Evolutionary conservation across 2,888 invertebrate genomes (phyloP).

Genomic region (Nomada ferruginata): DNA sequence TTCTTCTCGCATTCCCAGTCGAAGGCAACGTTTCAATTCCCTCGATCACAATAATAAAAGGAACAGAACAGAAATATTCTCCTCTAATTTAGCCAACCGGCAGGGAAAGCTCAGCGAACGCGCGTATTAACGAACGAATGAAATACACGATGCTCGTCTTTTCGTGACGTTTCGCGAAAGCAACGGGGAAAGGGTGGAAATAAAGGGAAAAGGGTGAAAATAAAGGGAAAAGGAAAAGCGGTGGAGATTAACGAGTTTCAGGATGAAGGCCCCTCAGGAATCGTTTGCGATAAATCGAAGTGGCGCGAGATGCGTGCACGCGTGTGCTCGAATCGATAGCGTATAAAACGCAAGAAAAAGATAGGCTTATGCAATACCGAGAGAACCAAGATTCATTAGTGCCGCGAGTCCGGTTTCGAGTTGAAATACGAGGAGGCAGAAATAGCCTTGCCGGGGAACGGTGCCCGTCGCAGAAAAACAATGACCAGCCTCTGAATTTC

Average conservation of each 20-base stretch:
- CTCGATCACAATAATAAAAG: not conserved
- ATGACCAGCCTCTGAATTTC: slow-evolving; percentile 52
- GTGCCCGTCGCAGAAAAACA: slow-evolving; percentile 55
- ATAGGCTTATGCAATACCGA: slow-evolving; percentile 47
- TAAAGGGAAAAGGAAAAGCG: too few species aligned
- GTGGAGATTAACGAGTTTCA: slow-evolving; percentile 1
- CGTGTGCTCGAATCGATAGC: slow-evolving; percentile 12
- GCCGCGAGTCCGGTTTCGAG: slow-evolving; percentile 57
- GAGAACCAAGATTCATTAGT: slow-evolving; percentile 56
- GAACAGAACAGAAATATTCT: not conserved
- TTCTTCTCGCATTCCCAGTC: slow-evolving; percentile 27
- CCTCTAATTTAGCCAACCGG: too few species aligned
- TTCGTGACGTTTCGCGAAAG: too few species aligned
- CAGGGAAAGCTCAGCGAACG: too few species aligned
- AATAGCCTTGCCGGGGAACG: slow-evolving; percentile 55
- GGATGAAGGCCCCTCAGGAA: not conserved
- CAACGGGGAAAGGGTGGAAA: too few species aligned
- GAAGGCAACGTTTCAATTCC: slow-evolving; percentile 25
- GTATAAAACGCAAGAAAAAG: slow-evolving; percentile 42
- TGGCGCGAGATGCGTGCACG: slow-evolving; percentile 7
- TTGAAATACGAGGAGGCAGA: slow-evolving; percentile 56
- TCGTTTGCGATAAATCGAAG: slow-evolving; percentile 7
- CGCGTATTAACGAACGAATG: too few species aligned
- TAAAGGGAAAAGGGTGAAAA: too few species aligned
- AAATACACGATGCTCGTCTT: too few species aligned